A percentile compares a stretch with the other conserved stretches of the same genome.
Conservation (phyloP, 2,888 invertebrate genomes). For the Aphrophora alni region DNA sequence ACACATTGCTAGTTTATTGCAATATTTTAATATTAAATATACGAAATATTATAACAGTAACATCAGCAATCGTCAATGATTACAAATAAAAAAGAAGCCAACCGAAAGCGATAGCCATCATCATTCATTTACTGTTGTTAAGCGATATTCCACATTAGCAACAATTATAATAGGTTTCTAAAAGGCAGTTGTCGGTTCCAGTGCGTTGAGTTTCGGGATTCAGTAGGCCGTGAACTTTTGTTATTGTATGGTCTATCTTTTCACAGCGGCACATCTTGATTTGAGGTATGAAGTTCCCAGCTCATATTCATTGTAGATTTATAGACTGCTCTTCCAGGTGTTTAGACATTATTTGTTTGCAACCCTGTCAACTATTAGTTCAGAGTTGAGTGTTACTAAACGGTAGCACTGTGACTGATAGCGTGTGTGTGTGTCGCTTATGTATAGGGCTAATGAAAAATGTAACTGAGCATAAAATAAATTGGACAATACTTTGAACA, state of each 20-base stretch:
- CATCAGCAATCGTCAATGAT: no score
- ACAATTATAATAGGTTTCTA: conserved; percentile 6
- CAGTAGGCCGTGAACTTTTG: conserved; percentile 2
- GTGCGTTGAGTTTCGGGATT: neutral
- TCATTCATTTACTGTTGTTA: neutral
- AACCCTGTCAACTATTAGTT: neutral
- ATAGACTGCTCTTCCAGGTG: neutral
- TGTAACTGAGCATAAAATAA: no score
- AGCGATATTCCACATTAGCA: neutral
- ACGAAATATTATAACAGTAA: no score
- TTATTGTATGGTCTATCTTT: neutral
- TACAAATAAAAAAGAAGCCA: no score
- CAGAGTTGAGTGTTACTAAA: neutral
- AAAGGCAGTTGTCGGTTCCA: conserved; percentile 5
- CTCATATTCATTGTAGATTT: neutral
- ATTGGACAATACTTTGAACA: no score
- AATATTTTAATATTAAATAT: no score
- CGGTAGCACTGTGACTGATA: no score
- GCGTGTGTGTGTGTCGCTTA: no score
- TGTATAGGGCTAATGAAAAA: no score
- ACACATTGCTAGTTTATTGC: no score
- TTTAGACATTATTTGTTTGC: neutral
- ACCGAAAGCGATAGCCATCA: neutral
- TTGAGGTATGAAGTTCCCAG: neutral
- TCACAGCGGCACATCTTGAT: neutral